These are phyloP conservation scores for Drosophila bocqueti DNA, from an alignment of 1,140 invertebrate species.

Conservation along the genomic window DNA sequence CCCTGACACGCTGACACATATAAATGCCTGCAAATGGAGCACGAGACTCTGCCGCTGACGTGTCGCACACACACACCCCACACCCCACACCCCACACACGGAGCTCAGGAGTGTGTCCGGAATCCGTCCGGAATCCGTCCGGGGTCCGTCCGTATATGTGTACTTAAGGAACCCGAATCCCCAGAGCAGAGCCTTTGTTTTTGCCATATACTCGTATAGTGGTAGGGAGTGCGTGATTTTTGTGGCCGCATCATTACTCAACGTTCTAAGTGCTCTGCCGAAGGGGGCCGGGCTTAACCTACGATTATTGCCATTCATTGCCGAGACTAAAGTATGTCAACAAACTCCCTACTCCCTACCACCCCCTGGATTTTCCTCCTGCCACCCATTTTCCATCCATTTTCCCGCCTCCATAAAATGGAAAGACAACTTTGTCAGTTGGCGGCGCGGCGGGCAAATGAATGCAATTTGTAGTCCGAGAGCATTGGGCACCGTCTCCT, in stretches of 20 bases:
- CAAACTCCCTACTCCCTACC: conserved; percentile 13
- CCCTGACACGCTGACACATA: conserved; percentile 79
- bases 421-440: conserved; percentile 35
- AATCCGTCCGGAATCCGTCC: background rate
- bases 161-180: conserved; percentile 6
- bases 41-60: conserved; percentile 68
- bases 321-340: conserved; percentile 56
- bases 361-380: too few species aligned
- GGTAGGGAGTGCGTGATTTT: conserved; percentile 69
- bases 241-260: conserved; percentile 71
- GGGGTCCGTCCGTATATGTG: background rate
- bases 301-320: conserved; percentile 73
- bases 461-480: conserved; percentile 65
- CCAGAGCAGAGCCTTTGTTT: conserved; percentile 21
- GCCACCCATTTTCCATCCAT: background rate
- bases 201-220: conserved; percentile 29
- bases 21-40: conserved; percentile 79
- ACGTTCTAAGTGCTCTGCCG: conserved; percentile 29
- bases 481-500: conserved; percentile 22
- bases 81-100: background rate
- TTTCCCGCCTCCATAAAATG: background rate
- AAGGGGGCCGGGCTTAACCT: conserved; percentile 20
- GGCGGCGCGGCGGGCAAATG: conserved; percentile 31
- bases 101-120: background rate
- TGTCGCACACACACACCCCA: conserved; percentile 37